These are phyloP conservation scores for Drosophila picticornis DNA, from an alignment of 2,888 invertebrate species.

Conservation along the genomic window DNA sequence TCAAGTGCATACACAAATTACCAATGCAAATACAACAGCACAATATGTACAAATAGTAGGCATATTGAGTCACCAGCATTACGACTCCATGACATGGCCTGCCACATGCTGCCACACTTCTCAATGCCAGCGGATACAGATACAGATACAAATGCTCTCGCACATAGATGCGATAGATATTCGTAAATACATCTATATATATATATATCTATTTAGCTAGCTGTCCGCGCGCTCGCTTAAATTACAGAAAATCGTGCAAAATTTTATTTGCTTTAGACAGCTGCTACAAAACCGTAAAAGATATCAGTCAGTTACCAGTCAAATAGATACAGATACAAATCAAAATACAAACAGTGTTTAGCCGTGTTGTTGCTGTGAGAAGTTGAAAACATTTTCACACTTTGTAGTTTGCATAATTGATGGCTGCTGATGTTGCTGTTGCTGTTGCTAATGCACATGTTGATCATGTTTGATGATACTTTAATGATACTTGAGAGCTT, in stretches of 20 bases:
- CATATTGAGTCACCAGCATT: constrained; percentile 70
- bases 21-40: constrained; percentile 72
- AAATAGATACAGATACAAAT: constrained; percentile 43
- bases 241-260: constrained; percentile 77
- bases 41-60: constrained; percentile 57
- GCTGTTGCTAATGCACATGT: constrained; percentile 28
- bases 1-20: constrained; percentile 82
- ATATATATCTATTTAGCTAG: constrained; percentile 6
- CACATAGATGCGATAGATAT: constrained; percentile 13
- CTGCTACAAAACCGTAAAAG: constrained; percentile 56
- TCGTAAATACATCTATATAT: constrained; percentile 3
- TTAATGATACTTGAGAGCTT: constrained; percentile 14
- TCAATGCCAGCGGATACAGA: constrained; percentile 72
- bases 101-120: constrained; percentile 38
- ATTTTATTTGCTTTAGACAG: constrained; percentile 71
- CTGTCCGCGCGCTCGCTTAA: constrained; percentile 33
- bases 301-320: constrained; percentile 49
- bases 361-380: constrained; percentile 61
- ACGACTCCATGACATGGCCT: constrained; percentile 53
- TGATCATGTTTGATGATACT: constrained; percentile 35
- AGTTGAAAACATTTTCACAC: constrained; percentile 72
- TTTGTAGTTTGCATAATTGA: constrained; percentile 76
- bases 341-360: constrained; percentile 60
- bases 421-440: constrained; percentile 27
- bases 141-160: constrained; percentile 36